phyloP scores from a whole-genome alignment of 2,888 invertebrate genomes.

The Sabatieria punctata region DNA sequence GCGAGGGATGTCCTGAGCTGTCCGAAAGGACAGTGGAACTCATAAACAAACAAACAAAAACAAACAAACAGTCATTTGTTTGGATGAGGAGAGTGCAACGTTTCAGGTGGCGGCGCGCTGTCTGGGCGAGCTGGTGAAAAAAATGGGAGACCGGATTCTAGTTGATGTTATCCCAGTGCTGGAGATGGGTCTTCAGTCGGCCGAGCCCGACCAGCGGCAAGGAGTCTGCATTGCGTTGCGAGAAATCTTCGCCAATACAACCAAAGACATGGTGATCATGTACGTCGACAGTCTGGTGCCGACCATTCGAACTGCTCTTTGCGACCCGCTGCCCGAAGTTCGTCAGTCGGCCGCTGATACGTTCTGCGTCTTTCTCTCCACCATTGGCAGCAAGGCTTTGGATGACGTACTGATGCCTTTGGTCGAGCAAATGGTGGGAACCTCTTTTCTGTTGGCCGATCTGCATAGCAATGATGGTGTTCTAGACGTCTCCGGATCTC shows the following conservation, averaged over 20 bases:
- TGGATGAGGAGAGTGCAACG: too few relatives aligned
- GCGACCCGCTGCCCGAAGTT: constrained; percentile 76
- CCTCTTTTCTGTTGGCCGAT: background rate
- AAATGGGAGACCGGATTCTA: constrained; percentile 86
- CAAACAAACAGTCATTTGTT: too few relatives aligned
- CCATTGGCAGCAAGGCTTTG: constrained; percentile 75
- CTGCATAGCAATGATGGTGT: background rate
- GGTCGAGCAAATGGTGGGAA: constrained; percentile 52
- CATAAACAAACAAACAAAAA: too few relatives aligned
- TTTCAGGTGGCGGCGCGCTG: constrained; percentile 86
- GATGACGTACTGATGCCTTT: constrained; percentile 90
- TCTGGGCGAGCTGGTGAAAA: constrained; percentile 84
- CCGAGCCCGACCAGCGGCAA: constrained; percentile 80
- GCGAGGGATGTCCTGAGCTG: too few relatives aligned
- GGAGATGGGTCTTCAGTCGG: constrained; percentile 75
- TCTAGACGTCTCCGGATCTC: constrained; percentile 51
- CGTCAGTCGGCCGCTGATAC: constrained; percentile 86
- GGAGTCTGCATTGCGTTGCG: constrained; percentile 91
- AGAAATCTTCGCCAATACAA: constrained; percentile 92
- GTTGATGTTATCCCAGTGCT: constrained; percentile 96
- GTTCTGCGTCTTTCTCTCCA: constrained; percentile 84
- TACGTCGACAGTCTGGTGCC: constrained; percentile 74
- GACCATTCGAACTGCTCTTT: constrained; percentile 77
- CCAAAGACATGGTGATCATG: constrained; percentile 73
- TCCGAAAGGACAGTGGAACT: too few relatives aligned